A percentile compares a stretch with the other conserved stretches of the same genome.
phyloP scores from a whole-genome alignment of 2,888 invertebrate species.

The Campoletis raptor region DNA sequence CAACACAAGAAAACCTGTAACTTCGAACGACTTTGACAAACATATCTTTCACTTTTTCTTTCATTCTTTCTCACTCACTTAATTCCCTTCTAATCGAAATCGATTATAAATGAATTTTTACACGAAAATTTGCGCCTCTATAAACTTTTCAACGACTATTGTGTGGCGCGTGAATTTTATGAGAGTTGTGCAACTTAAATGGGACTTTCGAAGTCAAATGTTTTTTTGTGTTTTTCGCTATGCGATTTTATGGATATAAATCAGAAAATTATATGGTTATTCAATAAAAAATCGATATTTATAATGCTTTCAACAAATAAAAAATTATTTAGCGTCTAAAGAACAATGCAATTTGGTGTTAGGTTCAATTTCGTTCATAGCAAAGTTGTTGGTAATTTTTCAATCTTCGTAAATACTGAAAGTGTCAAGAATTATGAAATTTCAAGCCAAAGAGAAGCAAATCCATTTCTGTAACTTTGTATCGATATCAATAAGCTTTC shows the following conservation, averaged over 20 bases:
- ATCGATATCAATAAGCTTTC: background rate
- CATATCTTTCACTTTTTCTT: background rate
- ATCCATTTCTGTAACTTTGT: background rate
- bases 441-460: too few species aligned
- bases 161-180: background rate
- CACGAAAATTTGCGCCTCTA: background rate
- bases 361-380: background rate
- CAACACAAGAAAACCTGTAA: conserved; percentile 49
- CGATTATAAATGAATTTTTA: background rate
- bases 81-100: background rate
- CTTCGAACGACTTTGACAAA: conserved; percentile 29
- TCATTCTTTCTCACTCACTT: background rate
- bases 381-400: background rate
- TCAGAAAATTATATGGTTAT: background rate
- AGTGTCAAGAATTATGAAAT: background rate
- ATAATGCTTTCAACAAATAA: background rate
- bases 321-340: background rate
- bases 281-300: background rate
- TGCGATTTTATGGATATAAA: background rate
- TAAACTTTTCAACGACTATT: background rate
- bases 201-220: background rate
- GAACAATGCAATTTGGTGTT: background rate
- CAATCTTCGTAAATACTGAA: background rate
- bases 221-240: background rate
- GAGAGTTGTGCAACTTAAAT: background rate